Evolutionary conservation across 2,113 vertebrate species (phyloP).

Genomic region (Nibea albiflora): DNA sequence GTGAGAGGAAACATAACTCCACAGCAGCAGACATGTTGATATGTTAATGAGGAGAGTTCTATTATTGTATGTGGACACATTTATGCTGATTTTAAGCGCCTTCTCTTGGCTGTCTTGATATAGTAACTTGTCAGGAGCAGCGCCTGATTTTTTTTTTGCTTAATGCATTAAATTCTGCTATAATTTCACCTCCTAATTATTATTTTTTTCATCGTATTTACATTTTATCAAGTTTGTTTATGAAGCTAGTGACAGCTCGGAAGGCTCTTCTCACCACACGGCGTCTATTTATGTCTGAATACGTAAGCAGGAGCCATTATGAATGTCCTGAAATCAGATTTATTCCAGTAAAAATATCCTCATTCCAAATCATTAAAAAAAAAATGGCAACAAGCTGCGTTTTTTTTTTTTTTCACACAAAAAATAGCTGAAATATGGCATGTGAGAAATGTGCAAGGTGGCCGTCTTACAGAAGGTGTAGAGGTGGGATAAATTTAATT

Average conservation of each 20-base stretch:
- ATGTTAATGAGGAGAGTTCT: slow-evolving; percentile 30
- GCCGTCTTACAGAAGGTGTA: slow-evolving; percentile 84
- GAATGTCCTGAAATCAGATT: slow-evolving; percentile 76
- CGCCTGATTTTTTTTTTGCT: slow-evolving; percentile 26
- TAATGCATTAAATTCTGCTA: slow-evolving; percentile 18
- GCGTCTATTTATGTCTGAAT: slow-evolving; percentile 63
- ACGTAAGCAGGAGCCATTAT: slow-evolving; percentile 58
- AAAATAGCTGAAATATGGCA: slow-evolving; percentile 74
- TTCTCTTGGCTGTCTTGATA: slow-evolving; percentile 82
- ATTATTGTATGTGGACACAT: slow-evolving; percentile 19
- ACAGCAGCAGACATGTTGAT: slow-evolving; percentile 1
- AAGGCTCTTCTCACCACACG: slow-evolving; percentile 39
- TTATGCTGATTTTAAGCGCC: slow-evolving; percentile 30
- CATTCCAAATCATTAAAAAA: slow-evolving; percentile 74
- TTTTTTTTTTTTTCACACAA: slow-evolving; percentile 15
- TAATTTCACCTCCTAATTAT: slow-evolving; percentile 11
- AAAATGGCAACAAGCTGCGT: slow-evolving; percentile 75
- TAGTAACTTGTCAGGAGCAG: slow-evolving; percentile 85
- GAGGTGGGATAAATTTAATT: slow-evolving; percentile 89
- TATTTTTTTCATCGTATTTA: slow-evolving; percentile 11
- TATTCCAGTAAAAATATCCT: slow-evolving; percentile 69
- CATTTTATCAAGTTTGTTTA: slow-evolving; percentile 59
- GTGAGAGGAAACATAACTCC: not conserved
- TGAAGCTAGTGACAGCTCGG: slow-evolving; percentile 49
- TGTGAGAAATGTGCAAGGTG: slow-evolving; percentile 81